phyloP scores from a whole-genome alignment of 2,113 vertebrate genomes.

The Callipepla squamata region DNA sequence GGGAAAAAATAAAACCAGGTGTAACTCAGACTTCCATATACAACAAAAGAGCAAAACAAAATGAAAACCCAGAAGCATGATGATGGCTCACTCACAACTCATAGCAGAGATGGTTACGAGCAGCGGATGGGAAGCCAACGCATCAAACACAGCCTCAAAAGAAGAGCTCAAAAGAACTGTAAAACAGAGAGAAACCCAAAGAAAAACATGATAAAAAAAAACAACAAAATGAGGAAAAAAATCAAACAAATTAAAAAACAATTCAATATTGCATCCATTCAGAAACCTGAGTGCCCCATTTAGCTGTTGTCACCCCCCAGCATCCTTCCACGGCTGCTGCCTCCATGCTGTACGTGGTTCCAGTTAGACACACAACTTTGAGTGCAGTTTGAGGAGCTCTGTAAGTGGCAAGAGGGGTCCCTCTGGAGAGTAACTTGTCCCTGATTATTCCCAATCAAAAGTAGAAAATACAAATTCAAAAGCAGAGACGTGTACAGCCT shows the following conservation, averaged over 20 bases:
- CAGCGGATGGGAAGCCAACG: conserved; percentile 83
- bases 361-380: background rate
- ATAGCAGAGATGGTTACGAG: conserved; percentile 81
- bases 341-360: background rate
- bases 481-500: background rate
- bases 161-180: conserved; percentile 88
- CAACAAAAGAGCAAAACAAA: conserved; percentile 71
- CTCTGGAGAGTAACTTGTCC: conserved; percentile 11
- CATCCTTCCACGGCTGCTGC: background rate
- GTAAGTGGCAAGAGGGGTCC: background rate
- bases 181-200: conserved; percentile 87
- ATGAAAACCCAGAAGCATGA: conserved; percentile 72
- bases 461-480: background rate
- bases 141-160: conserved; percentile 87
- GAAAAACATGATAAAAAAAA: conserved; percentile 77
- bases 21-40: conserved; percentile 45
- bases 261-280: conserved; percentile 1
- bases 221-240: conserved; percentile 67
- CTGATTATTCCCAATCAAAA: background rate
- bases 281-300: background rate
- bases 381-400: background rate
- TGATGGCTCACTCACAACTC: conserved; percentile 85
- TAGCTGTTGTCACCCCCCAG: background rate
- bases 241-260: conserved; percentile 59
- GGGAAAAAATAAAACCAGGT: conserved; percentile 42